phyloP scores from a whole-genome alignment of 1,140 invertebrate species.

The Drosophila lowei region DNA sequence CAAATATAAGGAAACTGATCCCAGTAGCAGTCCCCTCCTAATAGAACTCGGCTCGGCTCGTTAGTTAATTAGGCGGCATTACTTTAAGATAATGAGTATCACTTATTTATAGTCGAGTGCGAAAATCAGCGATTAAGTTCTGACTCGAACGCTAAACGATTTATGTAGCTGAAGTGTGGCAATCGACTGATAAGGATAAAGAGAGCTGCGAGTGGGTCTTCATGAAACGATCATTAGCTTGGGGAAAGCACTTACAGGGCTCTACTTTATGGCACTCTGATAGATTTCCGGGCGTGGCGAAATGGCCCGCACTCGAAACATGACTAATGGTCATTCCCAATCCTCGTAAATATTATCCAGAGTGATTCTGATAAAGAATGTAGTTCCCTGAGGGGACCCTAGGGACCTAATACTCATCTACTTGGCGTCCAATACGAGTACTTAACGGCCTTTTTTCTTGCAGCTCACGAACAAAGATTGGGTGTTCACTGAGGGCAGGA shows the following conservation, averaged over 20 bases:
- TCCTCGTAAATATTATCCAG: slow-evolving; percentile 36
- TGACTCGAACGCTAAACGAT: slow-evolving; percentile 48
- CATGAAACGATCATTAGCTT: slow-evolving; percentile 28
- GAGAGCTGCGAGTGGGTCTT: slow-evolving; percentile 7
- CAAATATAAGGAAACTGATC: slow-evolving; percentile 43
- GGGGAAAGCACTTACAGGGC: slow-evolving; percentile 42
- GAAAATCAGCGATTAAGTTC: slow-evolving; percentile 68
- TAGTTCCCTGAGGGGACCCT: slow-evolving; percentile 13
- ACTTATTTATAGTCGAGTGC: slow-evolving; percentile 51
- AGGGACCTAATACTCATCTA: background rate
- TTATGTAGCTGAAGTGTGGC: slow-evolving; percentile 54
- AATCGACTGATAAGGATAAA: slow-evolving; percentile 62
- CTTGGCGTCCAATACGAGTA: background rate
- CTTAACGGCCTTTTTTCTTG: background rate
- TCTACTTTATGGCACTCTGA: background rate
- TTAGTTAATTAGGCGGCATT: slow-evolving; percentile 29
- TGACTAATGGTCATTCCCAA: slow-evolving; percentile 49
- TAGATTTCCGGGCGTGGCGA: slow-evolving; percentile 30
- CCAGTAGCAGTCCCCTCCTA: background rate
- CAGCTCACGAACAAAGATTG: slow-evolving; percentile 55
- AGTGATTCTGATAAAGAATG: slow-evolving; percentile 17
- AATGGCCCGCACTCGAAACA: slow-evolving; percentile 13
- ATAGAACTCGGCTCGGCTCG: background rate
- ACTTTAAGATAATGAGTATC: slow-evolving; percentile 7
- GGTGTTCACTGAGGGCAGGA: slow-evolving; percentile 43